Base-by-base conservation (phyloP, 2,888 invertebrate species). In the Caenorhabditis becei region DNA sequence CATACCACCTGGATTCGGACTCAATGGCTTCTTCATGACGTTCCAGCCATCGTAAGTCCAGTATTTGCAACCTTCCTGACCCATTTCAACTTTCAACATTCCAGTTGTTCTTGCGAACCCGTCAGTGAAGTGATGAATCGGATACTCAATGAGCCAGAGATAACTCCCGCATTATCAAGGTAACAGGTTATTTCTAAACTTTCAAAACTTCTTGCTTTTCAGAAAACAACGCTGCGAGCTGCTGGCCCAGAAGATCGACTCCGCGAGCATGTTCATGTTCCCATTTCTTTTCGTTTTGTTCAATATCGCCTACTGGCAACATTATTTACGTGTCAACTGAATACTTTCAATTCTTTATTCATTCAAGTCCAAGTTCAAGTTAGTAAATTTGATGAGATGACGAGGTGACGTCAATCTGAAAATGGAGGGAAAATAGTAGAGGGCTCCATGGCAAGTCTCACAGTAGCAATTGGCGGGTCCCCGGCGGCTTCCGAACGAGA, bases 1-100 rank as follows among this genome's bases (percentile, higher is more conserved):
- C 80, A 90, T 91, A 63, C 91, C 91, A 24, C 91, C 91, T 2
- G 87, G 87, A 7, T 87, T 87, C 56, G 87, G 87, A 11, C 62
- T 87, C 32, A 86, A 86, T 54, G 86, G 86, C 5, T 47, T 47
- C 18, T 47, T 47, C 18, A 20, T 47, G 47, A 18, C 47, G 18
- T 47, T 47, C 18, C 47, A 20, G 5, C 47, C 47, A 10, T 47
- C 47, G 47, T 47, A 18, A 47, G 47, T 47, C 18, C 47, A 3
- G 47, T 10, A 47, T 16, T 41, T 32, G 32, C 11, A 41, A 16
- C 5, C 14, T 16, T 16, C 5, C 41, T 16, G 11, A 41, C 14
- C n/a, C n/a, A 5, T 3, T 47, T 7, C 2, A 4, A 47, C 5
- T 47, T 18, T 41, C 7, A 11, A 41, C 14, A 41, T 41, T 41